Evolutionary conservation across 2,888 invertebrate species (phyloP), one percentile per base, ranked within the genome.

Genomic region (Slavum lentiscoides): DNA sequence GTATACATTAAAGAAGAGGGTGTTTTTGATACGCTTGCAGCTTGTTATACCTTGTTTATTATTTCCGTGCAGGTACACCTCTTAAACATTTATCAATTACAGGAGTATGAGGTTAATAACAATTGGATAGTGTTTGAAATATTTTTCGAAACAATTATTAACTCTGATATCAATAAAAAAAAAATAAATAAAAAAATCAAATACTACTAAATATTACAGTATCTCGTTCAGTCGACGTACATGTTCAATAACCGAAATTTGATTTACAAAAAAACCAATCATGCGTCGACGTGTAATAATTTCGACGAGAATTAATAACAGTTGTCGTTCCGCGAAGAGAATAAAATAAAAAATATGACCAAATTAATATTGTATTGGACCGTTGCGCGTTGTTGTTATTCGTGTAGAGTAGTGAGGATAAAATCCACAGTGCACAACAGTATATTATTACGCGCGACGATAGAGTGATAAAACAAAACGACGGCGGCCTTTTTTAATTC

Each of bases 381-480:
- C 21, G 37, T 37, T 30, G 15, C 19, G 55, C n/a, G 55, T 21
- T 49, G 15, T 43, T 49, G 15, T 49, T 30, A 30, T 67, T 43
- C n/a, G 13, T 37, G 9, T 68, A 53, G 68, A 8, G 23, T 23
- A 17, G 30, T 5, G 19, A 43, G 23, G 23, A 68, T 5, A 43
- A 30, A 68, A 23, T 53, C 43, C n/a, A n/a, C n/a, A 9, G n/a
- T 19, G 5, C 67, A 6, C 13, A 15, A 21, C 15, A 43, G 67
- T 67, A 67, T 43, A 21, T 30, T 30, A 30, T 30, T 30, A 43
- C 7, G 21, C 19, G 30, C 49, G 23, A 30, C 49, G 23, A 30
- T 49, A 62, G 62, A 73, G 62, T 62, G 30, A 73, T 73, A 49
- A 73, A 61, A 73, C 21, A 61, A 61, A 23, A 23, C 30, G 30